These are phyloP conservation scores for Sitta europaea DNA, from an alignment of 2,113 vertebrate genomes.

Conservation along the genomic window DNA sequence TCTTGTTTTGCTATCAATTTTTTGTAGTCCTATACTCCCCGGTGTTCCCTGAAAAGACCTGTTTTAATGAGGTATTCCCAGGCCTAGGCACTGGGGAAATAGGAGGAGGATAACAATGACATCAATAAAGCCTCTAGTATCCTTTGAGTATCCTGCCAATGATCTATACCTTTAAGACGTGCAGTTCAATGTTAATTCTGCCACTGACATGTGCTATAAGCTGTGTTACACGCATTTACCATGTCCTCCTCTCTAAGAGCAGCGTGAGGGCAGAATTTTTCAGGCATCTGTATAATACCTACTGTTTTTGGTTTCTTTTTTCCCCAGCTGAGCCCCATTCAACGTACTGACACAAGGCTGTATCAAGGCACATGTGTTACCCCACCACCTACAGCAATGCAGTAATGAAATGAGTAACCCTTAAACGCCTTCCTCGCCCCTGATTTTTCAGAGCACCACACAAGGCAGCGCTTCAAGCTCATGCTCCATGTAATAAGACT, in stretches of 20 bases:
- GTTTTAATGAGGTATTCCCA: conserved; percentile 62
- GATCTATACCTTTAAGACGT: neutral
- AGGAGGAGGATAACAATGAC: conserved; percentile 58
- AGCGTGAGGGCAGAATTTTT: neutral
- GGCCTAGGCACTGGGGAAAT: conserved; percentile 12
- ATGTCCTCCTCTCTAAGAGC: neutral
- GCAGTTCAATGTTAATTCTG: conserved; percentile 9
- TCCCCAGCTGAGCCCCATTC: neutral
- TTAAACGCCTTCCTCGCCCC: neutral
- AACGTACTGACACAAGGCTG: neutral
- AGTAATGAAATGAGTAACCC: neutral
- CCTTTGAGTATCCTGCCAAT: conserved; percentile 2
- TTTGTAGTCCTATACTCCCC: conserved; percentile 9
- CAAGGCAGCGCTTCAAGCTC: neutral
- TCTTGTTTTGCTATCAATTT: conserved; percentile 45
- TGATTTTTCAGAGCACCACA: neutral
- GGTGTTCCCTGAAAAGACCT: neutral
- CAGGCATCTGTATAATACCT: neutral
- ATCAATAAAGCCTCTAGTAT: conserved; percentile 37
- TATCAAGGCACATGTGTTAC: neutral
- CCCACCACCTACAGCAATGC: neutral
- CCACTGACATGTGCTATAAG: neutral
- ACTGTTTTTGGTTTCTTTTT: neutral
- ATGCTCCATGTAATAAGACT: neutral
- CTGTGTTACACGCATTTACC: neutral